Evolutionary conservation across 2,113 vertebrate species (phyloP).

Genomic region (Trochalopteron elliotii): DNA sequence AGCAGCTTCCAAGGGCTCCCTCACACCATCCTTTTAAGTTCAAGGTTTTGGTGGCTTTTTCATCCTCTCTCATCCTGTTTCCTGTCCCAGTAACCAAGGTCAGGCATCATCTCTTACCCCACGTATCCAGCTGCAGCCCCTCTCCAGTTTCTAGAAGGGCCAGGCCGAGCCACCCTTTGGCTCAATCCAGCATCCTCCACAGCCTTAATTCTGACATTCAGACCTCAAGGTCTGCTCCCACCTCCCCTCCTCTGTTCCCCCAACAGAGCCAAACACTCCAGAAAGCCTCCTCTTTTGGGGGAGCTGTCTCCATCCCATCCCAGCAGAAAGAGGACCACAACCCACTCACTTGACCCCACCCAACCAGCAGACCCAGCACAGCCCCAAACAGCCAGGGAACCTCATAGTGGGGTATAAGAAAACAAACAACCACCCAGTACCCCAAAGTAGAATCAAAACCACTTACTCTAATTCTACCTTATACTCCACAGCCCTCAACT

Average conservation of each 20-base stretch:
- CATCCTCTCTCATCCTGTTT: neutral
- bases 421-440: accelerated
- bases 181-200: accelerated
- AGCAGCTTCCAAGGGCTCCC: neutral
- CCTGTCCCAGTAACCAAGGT: neutral
- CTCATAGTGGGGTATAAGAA: accelerated
- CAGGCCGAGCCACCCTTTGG: neutral
- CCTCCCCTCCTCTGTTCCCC: accelerated
- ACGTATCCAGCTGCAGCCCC: neutral
- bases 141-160: neutral
- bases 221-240: neutral
- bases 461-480: neutral
- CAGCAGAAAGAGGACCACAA: neutral
- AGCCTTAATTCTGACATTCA: neutral
- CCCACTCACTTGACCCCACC: accelerated
- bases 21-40: accelerated
- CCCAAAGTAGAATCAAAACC: accelerated
- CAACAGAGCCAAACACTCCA: neutral
- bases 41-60: neutral
- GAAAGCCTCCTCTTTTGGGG: accelerated
- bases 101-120: too few relatives aligned
- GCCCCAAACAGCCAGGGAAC: neutral
- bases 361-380: too few relatives aligned
- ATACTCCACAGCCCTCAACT: accelerated
- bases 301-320: neutral